Base-by-base conservation (phyloP, 2,888 invertebrate species). In the Lagria hirta region DNA sequence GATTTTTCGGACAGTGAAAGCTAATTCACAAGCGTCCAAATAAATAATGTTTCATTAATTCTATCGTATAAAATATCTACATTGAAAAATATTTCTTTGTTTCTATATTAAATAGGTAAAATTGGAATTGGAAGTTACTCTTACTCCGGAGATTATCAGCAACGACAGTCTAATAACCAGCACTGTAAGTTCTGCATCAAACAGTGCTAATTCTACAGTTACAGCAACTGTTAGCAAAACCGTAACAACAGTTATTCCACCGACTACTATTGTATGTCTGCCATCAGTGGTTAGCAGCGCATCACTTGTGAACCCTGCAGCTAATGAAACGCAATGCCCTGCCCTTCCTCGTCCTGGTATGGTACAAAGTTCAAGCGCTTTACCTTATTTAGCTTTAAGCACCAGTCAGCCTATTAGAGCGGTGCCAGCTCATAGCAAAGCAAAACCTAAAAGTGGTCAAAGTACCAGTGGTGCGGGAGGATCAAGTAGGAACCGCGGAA, bases 91-190 rank as follows among this genome's bases (percentile, higher is more conserved):
- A n/a, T n/a, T n/a, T n/a, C n/a, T n/a, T n/a, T n/a, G n/a, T 29
- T 11, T 13, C 4, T 29, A 13, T 8, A 5, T 12, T 15, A 29
- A 29, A 29, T 4, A 4, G 59, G 73, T 75, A 1, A 75, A 77
- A 56, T 62, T 80, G 23, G 80, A 81, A 58, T 57, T 77, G 38
- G 78, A 78, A 66, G 78, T 81, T 14, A 81, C 81, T 1, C 67
- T 82, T 57, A 80, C 80, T 1, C 80, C 81, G 3, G 81, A 81
- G 68, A 79, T 80, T 59, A 76, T 78, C 48, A 71, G 67, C 49
- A 62, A 69, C 3, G 73, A 73, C 43, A 70, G 70, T 51, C 57
- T 71, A 43, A 78, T 80, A 1, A 75, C 78, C 4, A 79, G 79
- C 57, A 77, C 78, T 1, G 75, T 78, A 10, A 69, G 65, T 41